Evolutionary conservation across 2,888 invertebrate species (phyloP), one percentile per base, ranked within the genome.

Genomic region (Leistus spinibarbis): DNA sequence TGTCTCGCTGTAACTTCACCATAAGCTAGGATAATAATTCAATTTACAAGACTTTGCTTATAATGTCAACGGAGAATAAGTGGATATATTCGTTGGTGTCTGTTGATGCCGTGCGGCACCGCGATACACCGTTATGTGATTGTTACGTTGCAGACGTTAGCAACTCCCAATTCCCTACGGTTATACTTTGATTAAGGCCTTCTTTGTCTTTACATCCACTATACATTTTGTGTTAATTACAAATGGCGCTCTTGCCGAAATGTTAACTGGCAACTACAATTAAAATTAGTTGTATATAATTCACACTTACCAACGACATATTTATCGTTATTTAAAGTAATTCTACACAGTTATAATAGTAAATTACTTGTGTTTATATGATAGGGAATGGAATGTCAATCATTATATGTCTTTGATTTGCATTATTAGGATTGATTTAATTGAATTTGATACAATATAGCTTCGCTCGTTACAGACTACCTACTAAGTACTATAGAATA

Each of bases 351-450:
- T n/a, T n/a, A n/a, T n/a, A n/a, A n/a, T n/a, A n/a, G n/a, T n/a
- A n/a, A n/a, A n/a, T n/a, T n/a, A n/a, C n/a, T n/a, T n/a, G n/a
- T n/a, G n/a, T n/a, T n/a, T n/a, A n/a, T n/a, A n/a, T n/a, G n/a
- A n/a, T n/a, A n/a, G n/a, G n/a, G n/a, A n/a, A n/a, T n/a, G n/a
- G n/a, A 24, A 24, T 4, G 24, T 7, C 24, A 24, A 24, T 24
- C 24, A 24, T 4, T 7, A 24, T 24, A 7, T 24, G 24, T 7
- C 24, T 24, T 24, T 24, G 24, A 7, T 24, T 4, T 53, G 53
- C 40, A 40, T 70, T 54, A 72, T 65, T 72, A 73, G 66, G 53
- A 57, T 73, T 66, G 73, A 73, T 73, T 67, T 73, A 73, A 73
- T 73, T 73, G 3, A 24, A 24, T 24, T 24, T 24, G 24, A 24